phyloP scores from a whole-genome alignment of 1,140 invertebrate species.

The Carposina sasakii region DNA sequence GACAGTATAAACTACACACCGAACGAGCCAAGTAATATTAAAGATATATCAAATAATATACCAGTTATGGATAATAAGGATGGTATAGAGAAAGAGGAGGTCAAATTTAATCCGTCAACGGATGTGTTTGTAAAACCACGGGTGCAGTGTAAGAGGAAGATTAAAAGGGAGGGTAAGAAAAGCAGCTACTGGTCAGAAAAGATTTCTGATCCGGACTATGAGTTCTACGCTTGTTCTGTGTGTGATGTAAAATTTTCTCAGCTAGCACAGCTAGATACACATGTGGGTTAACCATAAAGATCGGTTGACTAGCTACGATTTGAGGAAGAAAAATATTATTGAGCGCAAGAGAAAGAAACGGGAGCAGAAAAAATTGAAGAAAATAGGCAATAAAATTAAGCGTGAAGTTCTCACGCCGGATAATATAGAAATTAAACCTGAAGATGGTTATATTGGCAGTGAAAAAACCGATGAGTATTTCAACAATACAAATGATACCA shows the following conservation, averaged over 20 bases:
- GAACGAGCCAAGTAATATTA: no score
- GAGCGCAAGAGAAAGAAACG: conserved; percentile 51
- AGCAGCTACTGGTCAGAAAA: conserved; percentile 50
- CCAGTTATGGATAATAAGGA: no score
- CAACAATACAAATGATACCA: no score
- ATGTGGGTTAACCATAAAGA: conserved; percentile 53
- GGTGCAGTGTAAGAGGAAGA: not conserved
- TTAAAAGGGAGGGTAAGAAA: conserved; percentile 27
- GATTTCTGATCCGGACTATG: conserved; percentile 46
- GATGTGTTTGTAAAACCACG: no score
- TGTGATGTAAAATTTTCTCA: conserved; percentile 48
- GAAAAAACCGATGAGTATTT: conserved; percentile 39
- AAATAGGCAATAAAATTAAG: conserved; percentile 35
- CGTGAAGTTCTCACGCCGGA: no score
- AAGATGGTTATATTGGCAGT: conserved; percentile 57
- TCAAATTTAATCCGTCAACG: no score
- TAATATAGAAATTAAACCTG: conserved; percentile 49
- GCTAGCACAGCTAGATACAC: conserved; percentile 44
- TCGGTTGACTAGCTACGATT: conserved; percentile 52
- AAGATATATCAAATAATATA: no score
- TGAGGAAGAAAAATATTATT: conserved; percentile 47
- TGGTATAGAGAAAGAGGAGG: no score
- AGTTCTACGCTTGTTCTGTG: conserved; percentile 55
- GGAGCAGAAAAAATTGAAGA: conserved; percentile 49
- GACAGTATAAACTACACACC: no score